phyloP scores from a whole-genome alignment of 2,888 invertebrate genomes.

The Synergus gifuensis region DNA sequence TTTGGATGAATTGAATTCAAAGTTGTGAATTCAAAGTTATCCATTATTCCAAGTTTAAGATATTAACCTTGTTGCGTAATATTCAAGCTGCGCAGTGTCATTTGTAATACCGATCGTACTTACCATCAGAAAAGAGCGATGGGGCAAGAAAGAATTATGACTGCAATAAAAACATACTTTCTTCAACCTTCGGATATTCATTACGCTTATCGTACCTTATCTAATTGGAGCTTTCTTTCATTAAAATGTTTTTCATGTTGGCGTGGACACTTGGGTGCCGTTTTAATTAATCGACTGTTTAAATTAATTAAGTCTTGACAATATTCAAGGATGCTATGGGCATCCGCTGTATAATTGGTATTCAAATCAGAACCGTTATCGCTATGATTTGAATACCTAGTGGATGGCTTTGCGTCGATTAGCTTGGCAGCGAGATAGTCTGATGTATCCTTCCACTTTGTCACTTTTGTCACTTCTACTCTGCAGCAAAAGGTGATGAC shows the following conservation, averaged over 20 bases:
- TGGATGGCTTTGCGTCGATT: slow-evolving; percentile 17
- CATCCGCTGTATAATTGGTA: slow-evolving; percentile 29
- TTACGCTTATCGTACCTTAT: slow-evolving; percentile 25
- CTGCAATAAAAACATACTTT: neutral
- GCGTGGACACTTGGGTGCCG: slow-evolving; percentile 25
- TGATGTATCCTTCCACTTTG: slow-evolving; percentile 14
- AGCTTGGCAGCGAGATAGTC: neutral
- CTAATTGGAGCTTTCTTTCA: slow-evolving; percentile 33
- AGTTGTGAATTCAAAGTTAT: neutral
- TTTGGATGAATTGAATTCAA: neutral
- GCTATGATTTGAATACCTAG: slow-evolving; percentile 9
- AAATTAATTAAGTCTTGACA: slow-evolving; percentile 37
- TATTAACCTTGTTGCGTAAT: neutral
- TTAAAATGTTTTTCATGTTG: slow-evolving; percentile 34
- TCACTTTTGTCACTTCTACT: slow-evolving; percentile 2
- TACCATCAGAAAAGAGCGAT: neutral
- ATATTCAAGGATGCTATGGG: slow-evolving; percentile 17
- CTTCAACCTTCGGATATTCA: neutral
- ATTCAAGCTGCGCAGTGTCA: neutral
- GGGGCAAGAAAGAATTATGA: slow-evolving; percentile 2
- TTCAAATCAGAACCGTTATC: slow-evolving; percentile 29
- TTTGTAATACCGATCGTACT: neutral
- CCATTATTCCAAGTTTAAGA: neutral
- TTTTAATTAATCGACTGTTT: slow-evolving; percentile 34
- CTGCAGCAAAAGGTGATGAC: neutral